phyloP scores from a whole-genome alignment of 2,797 vertebrate species.

The Holocentrus rufus region DNA sequence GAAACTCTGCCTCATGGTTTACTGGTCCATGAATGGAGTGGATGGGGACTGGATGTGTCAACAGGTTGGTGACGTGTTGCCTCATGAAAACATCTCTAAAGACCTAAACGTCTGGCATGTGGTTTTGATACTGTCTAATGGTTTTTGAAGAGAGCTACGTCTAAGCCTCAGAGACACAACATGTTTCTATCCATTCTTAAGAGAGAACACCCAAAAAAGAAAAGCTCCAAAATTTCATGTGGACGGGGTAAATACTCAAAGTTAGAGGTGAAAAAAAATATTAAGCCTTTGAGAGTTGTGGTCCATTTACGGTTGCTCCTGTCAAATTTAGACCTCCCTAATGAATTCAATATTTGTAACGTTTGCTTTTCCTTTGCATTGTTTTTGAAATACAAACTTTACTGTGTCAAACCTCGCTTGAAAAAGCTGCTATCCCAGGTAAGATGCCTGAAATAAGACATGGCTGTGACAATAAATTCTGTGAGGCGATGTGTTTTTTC shows the following conservation, averaged over 20 bases:
- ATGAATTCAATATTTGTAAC: no score
- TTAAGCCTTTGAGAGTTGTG: no score
- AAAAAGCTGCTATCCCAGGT: no score
- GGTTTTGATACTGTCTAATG: conserved; percentile 65
- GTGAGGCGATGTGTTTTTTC: no score
- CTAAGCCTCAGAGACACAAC: conserved; percentile 51
- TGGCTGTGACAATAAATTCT: no score
- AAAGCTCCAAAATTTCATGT: background rate
- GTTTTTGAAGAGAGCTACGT: conserved; percentile 62
- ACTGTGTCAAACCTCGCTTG: no score
- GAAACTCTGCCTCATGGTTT: conserved; percentile 51
- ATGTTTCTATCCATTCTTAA: conserved; percentile 30
- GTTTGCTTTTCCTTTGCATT: no score
- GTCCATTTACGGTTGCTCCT: no score
- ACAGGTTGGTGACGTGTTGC: conserved; percentile 71
- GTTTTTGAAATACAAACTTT: no score
- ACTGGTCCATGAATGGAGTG: conserved; percentile 48
- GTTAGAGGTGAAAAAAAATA: background rate
- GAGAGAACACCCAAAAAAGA: conserved; percentile 19
- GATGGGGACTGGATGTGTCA: conserved; percentile 65
- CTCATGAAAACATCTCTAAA: conserved; percentile 63
- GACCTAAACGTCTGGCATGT: conserved; percentile 65
- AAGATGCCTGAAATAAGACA: no score
- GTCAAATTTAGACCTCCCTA: no score
- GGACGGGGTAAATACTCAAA: no score